phyloP scores from a whole-genome alignment of 2,797 vertebrate genomes.

The Crypturellus tataupa region DNA sequence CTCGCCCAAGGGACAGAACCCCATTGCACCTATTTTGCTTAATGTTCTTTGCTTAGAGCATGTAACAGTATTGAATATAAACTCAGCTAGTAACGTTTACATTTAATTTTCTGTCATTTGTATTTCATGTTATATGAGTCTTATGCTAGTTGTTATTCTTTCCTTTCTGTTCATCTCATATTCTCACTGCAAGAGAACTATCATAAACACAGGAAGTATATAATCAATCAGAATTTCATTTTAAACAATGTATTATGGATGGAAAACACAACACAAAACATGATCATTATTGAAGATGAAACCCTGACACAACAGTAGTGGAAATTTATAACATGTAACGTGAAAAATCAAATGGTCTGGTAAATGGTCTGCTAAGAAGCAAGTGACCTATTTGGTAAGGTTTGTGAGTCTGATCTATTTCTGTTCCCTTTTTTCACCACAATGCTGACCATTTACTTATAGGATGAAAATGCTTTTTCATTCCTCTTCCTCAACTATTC shows the following conservation, averaged over 20 bases:
- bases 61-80: neutral
- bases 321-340: neutral
- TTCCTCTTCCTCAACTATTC: neutral
- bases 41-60: conserved; percentile 1
- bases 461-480: neutral
- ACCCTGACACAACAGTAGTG: neutral
- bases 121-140: neutral
- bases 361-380: neutral
- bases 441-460: neutral
- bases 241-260: neutral
- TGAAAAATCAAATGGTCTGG: neutral
- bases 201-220: neutral
- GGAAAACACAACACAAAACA: neutral
- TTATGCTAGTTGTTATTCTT: neutral
- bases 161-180: neutral
- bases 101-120: conserved; percentile 13
- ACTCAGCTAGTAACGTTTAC: neutral
- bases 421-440: neutral
- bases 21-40: neutral
- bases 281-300: neutral
- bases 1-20: neutral
- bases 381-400: neutral
- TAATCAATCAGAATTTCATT: neutral
- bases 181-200: neutral
- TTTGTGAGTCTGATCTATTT: neutral